Evolutionary conservation across 2,888 invertebrate genomes (phyloP), one percentile per base, ranked within the genome.

Genomic region (Meganola albula): DNA sequence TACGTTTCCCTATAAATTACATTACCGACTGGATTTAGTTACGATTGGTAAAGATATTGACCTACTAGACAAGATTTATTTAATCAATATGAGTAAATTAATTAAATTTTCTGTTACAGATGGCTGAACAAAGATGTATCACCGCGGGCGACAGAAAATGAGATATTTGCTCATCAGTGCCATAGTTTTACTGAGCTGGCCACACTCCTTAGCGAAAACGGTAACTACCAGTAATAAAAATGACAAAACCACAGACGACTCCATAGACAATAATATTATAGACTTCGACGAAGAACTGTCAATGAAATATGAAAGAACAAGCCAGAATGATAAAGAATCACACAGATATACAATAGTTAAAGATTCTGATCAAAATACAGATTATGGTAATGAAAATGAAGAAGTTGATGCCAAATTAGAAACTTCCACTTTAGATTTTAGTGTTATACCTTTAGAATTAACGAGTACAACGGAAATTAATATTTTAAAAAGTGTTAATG

Each of bases 231-330:
- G 44, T 5, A 54, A 53, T 18, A 47, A 51, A 16, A 38, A 51
- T 28, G 39, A 75, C 16, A 67, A 76, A 5, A 58, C 70, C 23
- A 46, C 65, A 11, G 78, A 83, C 24, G 80, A 79, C 23, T 58
- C 70, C 23, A 46, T 65, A 11, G 78, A 83, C 24, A 82, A 79
- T 23, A 80, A 74, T 29, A 76, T 85, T 14, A 75, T 84, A 34
- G 83, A 85, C 35, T 82, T 84, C 8, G 83, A 83, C 22, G 78
- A 79, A 41, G 75, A 77, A 34, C 77, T 71, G 34, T 62, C 74
- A 1, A 49, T 75, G 1, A 82, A 76, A 43, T 74, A 73, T 24
- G 68, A 75, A 26, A 75, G 73, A 21, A 75, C 37, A 51, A 13
- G 52, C 65, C 20, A 23, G 63, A 74, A 26, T 48, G 53, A 73